Base-by-base conservation (phyloP, 2,888 invertebrate genomes). In the Hirudinaria manillensis region DNA sequence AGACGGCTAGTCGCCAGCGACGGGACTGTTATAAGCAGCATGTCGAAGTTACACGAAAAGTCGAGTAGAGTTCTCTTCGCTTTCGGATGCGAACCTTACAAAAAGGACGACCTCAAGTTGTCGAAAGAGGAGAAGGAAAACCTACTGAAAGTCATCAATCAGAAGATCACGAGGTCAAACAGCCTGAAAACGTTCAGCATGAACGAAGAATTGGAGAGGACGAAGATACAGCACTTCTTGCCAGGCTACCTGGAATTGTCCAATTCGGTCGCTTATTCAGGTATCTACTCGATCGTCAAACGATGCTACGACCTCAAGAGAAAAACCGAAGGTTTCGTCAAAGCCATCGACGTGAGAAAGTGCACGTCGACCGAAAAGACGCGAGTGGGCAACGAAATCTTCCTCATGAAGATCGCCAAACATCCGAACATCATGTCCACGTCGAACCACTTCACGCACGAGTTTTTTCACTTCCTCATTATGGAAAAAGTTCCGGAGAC, bases 51-150 rank as follows among this genome's bases (percentile, higher is more conserved):
- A 36, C 7, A 73, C 38, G 36, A 36, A 53, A 73, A 73, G 38
- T 55, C 73, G 7, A 73, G 55, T n/a, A 56, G 61, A 29, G 61
- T 73, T 27, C 24, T 73, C 34, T 73, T 73, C 24, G 73, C 36
- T 1, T 73, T 73, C 36, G 73, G 73, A 3, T 13, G 34, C n/a
- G 73, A 73, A 24, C 6, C 21, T 3, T 32, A 61, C 38, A 61
- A 45, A 32, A 61, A 55, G 36, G 55, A 34, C 32, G 73, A 73
- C 24, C 65, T 73, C 32, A 36, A 34, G 16, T 27, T 73, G 36
- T 4, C 21, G 21, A 73, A 65, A 24, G 65, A 73, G 45, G 73
- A 73, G 29, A 73, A 61, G 10, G 27, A n/a, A 21, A 36, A 32
- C 13, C 45, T 72, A 16, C n/a, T 29, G 3, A 53, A 72, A 32